These are phyloP conservation scores for Stegophylla sp. DNA, from an alignment of 2,888 invertebrate species.

Conservation along the genomic window DNA sequence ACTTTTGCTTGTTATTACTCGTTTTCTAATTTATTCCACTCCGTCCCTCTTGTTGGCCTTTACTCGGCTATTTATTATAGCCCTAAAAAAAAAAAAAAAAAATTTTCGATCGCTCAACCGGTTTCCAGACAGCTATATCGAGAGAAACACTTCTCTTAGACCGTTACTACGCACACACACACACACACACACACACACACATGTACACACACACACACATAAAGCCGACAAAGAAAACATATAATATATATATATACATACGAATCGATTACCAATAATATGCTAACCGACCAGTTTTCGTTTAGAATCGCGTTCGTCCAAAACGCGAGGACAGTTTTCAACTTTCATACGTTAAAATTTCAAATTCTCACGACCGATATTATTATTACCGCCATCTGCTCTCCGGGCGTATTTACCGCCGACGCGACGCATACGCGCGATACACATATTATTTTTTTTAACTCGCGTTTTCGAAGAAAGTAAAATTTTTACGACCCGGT, in stretches of 20 bases:
- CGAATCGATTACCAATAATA: not conserved
- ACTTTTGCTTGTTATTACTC: constrained; percentile 56
- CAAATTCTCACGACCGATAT: too few relatives aligned
- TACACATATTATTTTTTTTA: too few relatives aligned
- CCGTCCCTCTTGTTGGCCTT: constrained; percentile 43
- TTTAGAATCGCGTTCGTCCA: not conserved
- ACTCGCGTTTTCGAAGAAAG: too few relatives aligned
- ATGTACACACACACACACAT: not conserved
- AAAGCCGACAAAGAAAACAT: too few relatives aligned
- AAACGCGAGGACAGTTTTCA: constrained; percentile 6
- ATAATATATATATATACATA: too few relatives aligned
- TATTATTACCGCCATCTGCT: too few relatives aligned
- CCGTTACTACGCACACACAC: constrained; percentile 9
- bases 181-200: not conserved
- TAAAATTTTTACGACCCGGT: too few relatives aligned
- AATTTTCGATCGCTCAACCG: constrained; percentile 34
- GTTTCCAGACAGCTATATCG: constrained; percentile 35
- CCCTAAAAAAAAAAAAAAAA: constrained; percentile 45
- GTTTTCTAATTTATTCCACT: constrained; percentile 55
- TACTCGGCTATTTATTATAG: constrained; percentile 48
- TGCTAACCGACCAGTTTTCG: constrained; percentile 8
- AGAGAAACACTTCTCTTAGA: constrained; percentile 33
- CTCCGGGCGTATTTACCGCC: too few relatives aligned
- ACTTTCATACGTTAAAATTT: not conserved
- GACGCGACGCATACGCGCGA: too few relatives aligned